Conservation (phyloP, 37 sponge, comb jelly and placozoan species). For the Mnemiopsis leidyi region DNA sequence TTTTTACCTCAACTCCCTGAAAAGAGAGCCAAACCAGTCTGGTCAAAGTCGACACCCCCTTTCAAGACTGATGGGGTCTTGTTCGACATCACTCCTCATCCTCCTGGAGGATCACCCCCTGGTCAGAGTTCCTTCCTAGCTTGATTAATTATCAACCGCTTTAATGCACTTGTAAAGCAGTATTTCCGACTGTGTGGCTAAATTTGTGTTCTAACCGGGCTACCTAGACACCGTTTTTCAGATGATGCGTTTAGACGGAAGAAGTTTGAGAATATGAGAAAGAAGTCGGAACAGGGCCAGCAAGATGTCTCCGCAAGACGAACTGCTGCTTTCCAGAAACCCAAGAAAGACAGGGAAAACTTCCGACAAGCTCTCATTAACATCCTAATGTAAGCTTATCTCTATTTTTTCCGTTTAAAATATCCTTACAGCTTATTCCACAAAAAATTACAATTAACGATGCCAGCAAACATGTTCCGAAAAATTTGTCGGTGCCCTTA, state of each 20-base stretch:
- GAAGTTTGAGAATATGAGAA: constrained; percentile 38
- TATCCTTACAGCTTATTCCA: no score
- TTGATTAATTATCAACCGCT: not conserved
- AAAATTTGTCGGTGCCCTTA: no score
- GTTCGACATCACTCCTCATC: constrained; percentile 62
- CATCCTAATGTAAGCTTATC: constrained; percentile 78
- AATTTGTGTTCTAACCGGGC: not conserved
- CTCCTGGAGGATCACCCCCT: constrained; percentile 52
- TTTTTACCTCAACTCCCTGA: constrained; percentile 58
- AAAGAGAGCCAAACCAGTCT: constrained; percentile 40
- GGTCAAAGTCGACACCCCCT: constrained; percentile 20
- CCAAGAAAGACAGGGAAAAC: constrained; percentile 73
- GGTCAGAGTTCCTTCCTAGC: not conserved
- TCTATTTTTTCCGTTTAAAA: no score
- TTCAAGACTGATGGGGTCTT: constrained; percentile 6
- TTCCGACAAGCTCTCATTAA: constrained; percentile 90
- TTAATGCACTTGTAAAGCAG: not conserved
- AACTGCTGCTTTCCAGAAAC: constrained; percentile 65
- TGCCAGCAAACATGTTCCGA: no score
- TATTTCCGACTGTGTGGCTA: not conserved
- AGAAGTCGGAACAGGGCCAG: constrained; percentile 51
- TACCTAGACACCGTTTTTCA: no score
- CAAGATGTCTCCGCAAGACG: constrained; percentile 17
- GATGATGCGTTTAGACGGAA: constrained; percentile 55
- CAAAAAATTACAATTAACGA: no score